These are phyloP conservation scores for Sterna hirundo DNA, from an alignment of 2,113 vertebrate species.

Conservation along the genomic window DNA sequence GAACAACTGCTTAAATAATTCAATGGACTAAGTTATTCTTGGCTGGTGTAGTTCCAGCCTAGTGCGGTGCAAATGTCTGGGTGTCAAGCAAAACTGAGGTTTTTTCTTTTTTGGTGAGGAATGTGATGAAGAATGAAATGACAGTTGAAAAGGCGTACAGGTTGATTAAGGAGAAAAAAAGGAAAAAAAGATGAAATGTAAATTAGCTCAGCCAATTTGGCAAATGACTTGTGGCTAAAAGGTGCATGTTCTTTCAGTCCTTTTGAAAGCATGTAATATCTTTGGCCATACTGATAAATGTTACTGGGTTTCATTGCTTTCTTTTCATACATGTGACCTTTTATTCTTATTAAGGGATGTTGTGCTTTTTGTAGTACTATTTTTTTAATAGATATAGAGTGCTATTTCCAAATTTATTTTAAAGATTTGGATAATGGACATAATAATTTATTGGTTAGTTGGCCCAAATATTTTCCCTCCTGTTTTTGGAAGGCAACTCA, in stretches of 20 bases:
- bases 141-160: fast-evolving
- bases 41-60: background rate
- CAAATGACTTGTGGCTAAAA: background rate
- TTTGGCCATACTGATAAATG: background rate
- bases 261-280: background rate
- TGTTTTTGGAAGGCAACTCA: background rate
- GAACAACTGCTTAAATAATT: slow-evolving; percentile 65
- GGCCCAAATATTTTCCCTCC: background rate
- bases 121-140: background rate
- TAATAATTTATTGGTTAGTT: background rate
- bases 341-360: background rate
- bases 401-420: background rate
- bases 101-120: background rate
- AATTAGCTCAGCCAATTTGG: background rate
- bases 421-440: background rate
- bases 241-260: background rate
- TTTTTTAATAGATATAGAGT: background rate
- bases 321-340: background rate
- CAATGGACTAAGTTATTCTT: slow-evolving; percentile 33
- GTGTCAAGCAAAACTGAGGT: background rate
- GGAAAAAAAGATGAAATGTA: background rate
- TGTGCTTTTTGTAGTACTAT: background rate
- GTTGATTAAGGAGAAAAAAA: background rate
- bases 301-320: background rate
- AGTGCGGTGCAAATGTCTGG: slow-evolving; percentile 17